phyloP scores from a whole-genome alignment of 1,140 invertebrate species.

The Cotesia typhae region DNA sequence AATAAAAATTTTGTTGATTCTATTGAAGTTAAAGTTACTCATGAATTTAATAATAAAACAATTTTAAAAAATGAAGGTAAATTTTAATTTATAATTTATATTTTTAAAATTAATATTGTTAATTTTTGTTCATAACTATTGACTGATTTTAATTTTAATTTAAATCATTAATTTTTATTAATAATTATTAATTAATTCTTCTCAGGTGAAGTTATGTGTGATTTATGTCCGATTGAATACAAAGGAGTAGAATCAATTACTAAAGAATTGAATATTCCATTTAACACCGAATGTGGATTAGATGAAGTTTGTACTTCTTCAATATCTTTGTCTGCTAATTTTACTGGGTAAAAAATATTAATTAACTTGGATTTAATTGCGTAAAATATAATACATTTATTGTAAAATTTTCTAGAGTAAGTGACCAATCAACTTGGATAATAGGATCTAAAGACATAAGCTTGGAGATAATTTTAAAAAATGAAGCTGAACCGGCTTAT shows the following conservation, averaged over 20 bases:
- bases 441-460: slow-evolving; percentile 57
- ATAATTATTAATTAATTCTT: slow-evolving; percentile 5
- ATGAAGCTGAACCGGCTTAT: slow-evolving; percentile 60
- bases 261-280: slow-evolving; percentile 51
- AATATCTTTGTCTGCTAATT: slow-evolving; percentile 46
- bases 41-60: slow-evolving; percentile 38
- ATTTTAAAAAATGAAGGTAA: slow-evolving; percentile 22
- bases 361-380: neutral
- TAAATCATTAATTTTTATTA: neutral
- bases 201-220: slow-evolving; percentile 33
- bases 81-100: neutral
- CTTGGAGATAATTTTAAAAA: slow-evolving; percentile 52
- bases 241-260: slow-evolving; percentile 28
- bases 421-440: slow-evolving; percentile 50
- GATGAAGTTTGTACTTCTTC: slow-evolving; percentile 60
- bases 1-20: slow-evolving; percentile 48
- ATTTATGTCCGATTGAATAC: slow-evolving; percentile 45
- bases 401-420: slow-evolving; percentile 6
- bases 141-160: no score
- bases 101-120: neutral
- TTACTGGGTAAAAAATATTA: slow-evolving; percentile 31
- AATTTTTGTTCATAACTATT: no score
- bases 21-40: slow-evolving; percentile 46
- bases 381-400: slow-evolving; percentile 15
- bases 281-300: slow-evolving; percentile 57